Evolutionary conservation across 2,113 vertebrate species (phyloP).

Genomic region (Setophaga kirtlandii): DNA sequence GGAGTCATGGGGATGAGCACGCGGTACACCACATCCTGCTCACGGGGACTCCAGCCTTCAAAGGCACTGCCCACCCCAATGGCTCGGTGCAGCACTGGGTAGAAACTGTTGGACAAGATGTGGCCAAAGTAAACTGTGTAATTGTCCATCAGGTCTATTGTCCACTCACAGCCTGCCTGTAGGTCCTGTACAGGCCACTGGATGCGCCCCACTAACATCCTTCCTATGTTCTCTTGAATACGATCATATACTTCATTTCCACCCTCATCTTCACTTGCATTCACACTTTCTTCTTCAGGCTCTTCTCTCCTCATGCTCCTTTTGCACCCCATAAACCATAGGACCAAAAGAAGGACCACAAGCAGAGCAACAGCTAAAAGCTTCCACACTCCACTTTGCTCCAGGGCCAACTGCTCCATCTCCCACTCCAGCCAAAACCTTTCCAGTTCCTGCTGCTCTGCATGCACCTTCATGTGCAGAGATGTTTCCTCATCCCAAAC

Average conservation of each 20-base stretch:
- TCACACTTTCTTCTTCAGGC: not conserved
- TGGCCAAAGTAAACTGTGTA: fast-evolving
- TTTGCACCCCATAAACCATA: not conserved
- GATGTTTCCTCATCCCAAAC: too few relatives aligned
- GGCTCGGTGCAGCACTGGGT: not conserved
- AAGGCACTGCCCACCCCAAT: not conserved
- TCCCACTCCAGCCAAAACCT: too few relatives aligned
- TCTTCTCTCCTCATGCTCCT: not conserved
- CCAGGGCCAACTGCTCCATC: too few relatives aligned
- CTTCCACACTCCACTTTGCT: too few relatives aligned
- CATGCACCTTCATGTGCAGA: too few relatives aligned
- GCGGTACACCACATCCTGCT: fast-evolving
- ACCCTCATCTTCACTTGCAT: not conserved
- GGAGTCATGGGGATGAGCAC: not conserved
- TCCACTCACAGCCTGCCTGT: not conserved
- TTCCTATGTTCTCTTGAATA: too few relatives aligned
- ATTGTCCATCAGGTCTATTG: not conserved
- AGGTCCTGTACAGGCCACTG: not conserved
- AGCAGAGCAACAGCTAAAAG: not conserved
- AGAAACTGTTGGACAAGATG: not conserved
- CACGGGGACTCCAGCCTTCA: not conserved
- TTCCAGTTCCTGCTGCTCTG: too few relatives aligned
- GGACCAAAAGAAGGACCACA: not conserved
- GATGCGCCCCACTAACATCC: not conserved
- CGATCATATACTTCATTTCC: not conserved